Percentiles rank a stretch among this genome's conserved stretches.
These are phyloP conservation scores for Salticus scenicus DNA, from an alignment of 2,888 invertebrate genomes.

Conservation along the genomic window DNA sequence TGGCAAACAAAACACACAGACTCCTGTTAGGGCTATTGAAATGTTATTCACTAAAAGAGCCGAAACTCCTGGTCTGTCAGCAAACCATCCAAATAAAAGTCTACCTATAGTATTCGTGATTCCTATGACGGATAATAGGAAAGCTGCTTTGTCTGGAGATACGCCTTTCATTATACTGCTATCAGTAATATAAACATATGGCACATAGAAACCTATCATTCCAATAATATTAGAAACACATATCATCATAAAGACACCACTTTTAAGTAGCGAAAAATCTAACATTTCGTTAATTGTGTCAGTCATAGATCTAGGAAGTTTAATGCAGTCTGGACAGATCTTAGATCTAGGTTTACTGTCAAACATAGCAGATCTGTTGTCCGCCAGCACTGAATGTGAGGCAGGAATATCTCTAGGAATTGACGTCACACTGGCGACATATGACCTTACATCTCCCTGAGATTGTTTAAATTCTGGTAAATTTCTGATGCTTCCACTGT, in stretches of 20 bases:
- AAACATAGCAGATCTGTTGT: slow-evolving; percentile 31
- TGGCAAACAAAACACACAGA: slow-evolving; percentile 88
- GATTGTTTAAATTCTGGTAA: slow-evolving; percentile 91
- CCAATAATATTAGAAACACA: slow-evolving; percentile 96
- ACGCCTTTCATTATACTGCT: slow-evolving; percentile 80
- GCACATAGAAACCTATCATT: slow-evolving; percentile 97
- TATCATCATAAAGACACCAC: slow-evolving; percentile 93
- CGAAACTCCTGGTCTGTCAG: slow-evolving; percentile 86
- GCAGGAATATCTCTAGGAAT: slow-evolving; percentile 80
- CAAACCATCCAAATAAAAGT: slow-evolving; percentile 90
- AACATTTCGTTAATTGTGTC: slow-evolving; percentile 86
- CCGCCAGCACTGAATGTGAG: slow-evolving; percentile 33
- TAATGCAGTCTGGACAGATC: slow-evolving; percentile 67
- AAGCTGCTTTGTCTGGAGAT: slow-evolving; percentile 77
- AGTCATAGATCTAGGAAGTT: slow-evolving; percentile 75
- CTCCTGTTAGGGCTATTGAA: slow-evolving; percentile 91
- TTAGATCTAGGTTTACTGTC: slow-evolving; percentile 30
- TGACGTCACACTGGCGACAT: slow-evolving; percentile 92
- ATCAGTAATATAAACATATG: slow-evolving; percentile 94
- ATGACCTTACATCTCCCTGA: slow-evolving; percentile 91
- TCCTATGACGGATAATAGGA: slow-evolving; percentile 77
- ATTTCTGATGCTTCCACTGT: slow-evolving; percentile 95
- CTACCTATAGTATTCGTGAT: slow-evolving; percentile 96
- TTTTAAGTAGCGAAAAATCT: slow-evolving; percentile 89
- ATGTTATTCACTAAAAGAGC: slow-evolving; percentile 94